Evolutionary conservation across 2,888 invertebrate genomes (phyloP).

Genomic region (Zonitis immaculata): DNA sequence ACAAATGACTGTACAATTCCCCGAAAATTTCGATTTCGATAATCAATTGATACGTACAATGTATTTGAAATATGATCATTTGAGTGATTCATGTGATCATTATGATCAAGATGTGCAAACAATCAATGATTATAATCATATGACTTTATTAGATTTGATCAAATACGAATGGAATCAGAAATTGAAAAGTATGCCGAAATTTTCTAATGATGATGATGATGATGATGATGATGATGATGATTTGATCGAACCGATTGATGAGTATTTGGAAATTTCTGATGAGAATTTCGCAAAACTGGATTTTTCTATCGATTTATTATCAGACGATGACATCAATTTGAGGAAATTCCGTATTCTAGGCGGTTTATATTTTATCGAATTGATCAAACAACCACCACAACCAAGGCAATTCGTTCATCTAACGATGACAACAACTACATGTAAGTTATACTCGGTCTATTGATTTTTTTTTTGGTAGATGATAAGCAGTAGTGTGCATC

Average conservation of each 20-base stretch:
- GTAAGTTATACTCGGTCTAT: too few species aligned
- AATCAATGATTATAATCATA: constrained; percentile 26
- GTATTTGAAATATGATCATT: constrained; percentile 54
- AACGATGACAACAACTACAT: constrained; percentile 52
- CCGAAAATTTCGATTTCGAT: constrained; percentile 46
- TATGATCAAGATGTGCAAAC: too few species aligned
- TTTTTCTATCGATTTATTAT: constrained; percentile 30
- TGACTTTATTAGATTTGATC: constrained; percentile 29
- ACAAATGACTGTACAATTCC: constrained; percentile 48
- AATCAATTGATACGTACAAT: constrained; percentile 50
- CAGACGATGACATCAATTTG: constrained; percentile 64
- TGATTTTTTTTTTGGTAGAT: too few species aligned
- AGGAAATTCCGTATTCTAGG: constrained; percentile 71
- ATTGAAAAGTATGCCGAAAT: constrained; percentile 10
- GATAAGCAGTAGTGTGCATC: too few species aligned
- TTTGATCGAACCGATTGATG: constrained; percentile 32
- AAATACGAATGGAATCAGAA: constrained; percentile 39
- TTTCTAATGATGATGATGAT: not conserved
- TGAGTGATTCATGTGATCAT: constrained; percentile 52
- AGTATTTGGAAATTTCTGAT: constrained; percentile 22
- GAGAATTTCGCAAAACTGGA: not conserved
- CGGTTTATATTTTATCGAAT: constrained; percentile 69
- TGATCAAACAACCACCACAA: constrained; percentile 74
- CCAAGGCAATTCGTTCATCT: constrained; percentile 55
- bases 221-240: too few species aligned